Evolutionary conservation across 2,113 vertebrate species (phyloP).

Genomic region (human): DNA sequence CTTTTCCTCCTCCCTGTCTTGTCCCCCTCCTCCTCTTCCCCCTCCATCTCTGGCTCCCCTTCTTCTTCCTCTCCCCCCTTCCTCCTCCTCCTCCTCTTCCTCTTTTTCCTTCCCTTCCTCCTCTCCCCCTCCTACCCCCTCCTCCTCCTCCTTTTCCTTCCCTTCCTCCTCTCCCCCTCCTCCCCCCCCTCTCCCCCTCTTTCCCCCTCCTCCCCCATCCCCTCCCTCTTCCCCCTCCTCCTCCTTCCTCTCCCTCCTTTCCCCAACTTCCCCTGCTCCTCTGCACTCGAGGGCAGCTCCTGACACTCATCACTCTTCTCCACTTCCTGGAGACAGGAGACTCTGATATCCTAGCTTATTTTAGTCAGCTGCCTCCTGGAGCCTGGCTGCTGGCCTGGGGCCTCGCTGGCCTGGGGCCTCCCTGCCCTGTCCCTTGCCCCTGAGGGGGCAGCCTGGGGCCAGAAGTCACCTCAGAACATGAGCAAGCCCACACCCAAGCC

Average conservation of each 20-base stretch:
- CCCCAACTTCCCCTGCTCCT: neutral
- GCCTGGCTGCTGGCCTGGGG: neutral
- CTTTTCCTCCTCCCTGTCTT: neutral
- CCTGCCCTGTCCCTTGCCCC: neutral
- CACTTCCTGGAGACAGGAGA: constrained; percentile 70
- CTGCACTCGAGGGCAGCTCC: neutral
- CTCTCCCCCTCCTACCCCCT: no score
- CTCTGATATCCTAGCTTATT: constrained; percentile 63
- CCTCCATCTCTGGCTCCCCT: neutral
- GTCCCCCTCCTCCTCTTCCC: neutral
- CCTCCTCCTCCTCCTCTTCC: no score
- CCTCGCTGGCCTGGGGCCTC: neutral
- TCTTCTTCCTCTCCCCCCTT: neutral
- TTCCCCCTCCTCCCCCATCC: no score
- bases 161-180: no score
- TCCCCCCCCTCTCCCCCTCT: no score
- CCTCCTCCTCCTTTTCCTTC: no score
- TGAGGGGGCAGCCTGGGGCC: neutral
- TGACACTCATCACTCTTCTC: constrained; percentile 15
- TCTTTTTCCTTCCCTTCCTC: no score
- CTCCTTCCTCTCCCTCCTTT: neutral
- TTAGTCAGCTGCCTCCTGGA: constrained; percentile 21
- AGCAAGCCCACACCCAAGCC: neutral
- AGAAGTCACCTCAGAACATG: neutral
- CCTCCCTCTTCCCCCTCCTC: no score